These are phyloP conservation scores for Agonopterix arenella DNA, from an alignment of 2,888 invertebrate genomes.

Conservation along the genomic window DNA sequence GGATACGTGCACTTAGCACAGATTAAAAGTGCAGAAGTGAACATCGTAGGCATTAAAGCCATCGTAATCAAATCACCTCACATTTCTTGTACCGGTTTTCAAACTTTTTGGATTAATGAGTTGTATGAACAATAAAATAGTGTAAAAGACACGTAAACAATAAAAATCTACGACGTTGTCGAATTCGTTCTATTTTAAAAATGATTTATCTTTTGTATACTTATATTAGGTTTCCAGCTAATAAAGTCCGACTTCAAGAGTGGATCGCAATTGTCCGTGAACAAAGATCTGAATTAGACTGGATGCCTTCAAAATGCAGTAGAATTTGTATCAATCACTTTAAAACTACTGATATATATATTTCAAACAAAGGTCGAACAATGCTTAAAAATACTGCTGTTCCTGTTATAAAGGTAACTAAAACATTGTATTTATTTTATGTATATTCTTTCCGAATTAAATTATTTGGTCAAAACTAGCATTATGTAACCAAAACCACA, in stretches of 20 bases:
- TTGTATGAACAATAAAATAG: not conserved
- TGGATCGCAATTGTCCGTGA: constrained; percentile 12
- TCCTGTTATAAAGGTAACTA: not conserved
- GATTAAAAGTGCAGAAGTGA: not conserved
- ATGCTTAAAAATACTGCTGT: constrained; percentile 7
- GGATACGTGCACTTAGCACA: no score
- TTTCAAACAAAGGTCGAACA: constrained; percentile 11
- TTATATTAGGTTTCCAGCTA: constrained; percentile 13
- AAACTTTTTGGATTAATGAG: not conserved
- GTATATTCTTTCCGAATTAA: no score
- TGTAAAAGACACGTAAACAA: not conserved
- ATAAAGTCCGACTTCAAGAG: constrained; percentile 8
- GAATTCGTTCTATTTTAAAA: not conserved
- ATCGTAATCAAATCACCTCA: not conserved
- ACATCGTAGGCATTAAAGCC: not conserved
- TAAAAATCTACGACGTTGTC: not conserved
- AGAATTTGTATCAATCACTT: constrained; percentile 15
- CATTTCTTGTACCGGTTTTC: not conserved
- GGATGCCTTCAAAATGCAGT: constrained; percentile 14
- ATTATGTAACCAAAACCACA: no score
- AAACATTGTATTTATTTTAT: no score
- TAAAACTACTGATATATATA: constrained; percentile 10
- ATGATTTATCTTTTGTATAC: not conserved
- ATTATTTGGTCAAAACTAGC: no score
- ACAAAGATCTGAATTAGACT: constrained; percentile 15